Conservation (phyloP, 2,113 vertebrate genomes). For the Mustelus asterias region DNA sequence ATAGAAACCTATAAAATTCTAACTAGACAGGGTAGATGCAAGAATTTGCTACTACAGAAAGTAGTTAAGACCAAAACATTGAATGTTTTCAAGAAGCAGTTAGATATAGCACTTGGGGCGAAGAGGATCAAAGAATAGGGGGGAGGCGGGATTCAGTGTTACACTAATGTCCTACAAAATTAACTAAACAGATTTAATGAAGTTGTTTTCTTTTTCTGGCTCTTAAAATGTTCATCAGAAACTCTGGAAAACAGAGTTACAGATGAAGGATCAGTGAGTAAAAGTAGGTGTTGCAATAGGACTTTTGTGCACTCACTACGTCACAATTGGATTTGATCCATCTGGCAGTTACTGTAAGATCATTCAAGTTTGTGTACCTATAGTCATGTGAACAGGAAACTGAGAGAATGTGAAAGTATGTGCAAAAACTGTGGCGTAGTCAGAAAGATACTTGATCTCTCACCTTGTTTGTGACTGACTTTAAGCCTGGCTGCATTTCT, state of each 20-base stretch:
- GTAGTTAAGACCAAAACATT: no score
- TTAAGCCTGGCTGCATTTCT: not conserved
- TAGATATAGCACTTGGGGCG: no score
- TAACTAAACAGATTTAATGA: not conserved
- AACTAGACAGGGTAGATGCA: no score
- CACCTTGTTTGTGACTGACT: not conserved
- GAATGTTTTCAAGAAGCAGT: no score
- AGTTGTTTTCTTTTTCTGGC: not conserved
- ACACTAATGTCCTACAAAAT: not conserved
- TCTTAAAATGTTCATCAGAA: not conserved
- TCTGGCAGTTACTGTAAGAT: not conserved
- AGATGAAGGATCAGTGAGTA: not conserved
- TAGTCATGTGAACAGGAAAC: constrained; percentile 17
- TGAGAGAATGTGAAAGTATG: not conserved
- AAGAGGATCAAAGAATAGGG: no score
- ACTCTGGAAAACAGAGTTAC: not conserved
- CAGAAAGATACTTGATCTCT: not conserved
- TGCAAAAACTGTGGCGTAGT: not conserved
- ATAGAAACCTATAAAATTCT: no score
- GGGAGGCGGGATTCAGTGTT: not conserved
- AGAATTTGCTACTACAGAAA: no score
- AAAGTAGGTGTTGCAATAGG: not conserved
- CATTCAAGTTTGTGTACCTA: not conserved
- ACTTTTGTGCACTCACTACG: not conserved
- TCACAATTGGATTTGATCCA: constrained; percentile 25